Evolutionary conservation across 2,797 vertebrate genomes (phyloP), one percentile per base, ranked within the genome.

Genomic region (Myiothlypis chrysogaster): DNA sequence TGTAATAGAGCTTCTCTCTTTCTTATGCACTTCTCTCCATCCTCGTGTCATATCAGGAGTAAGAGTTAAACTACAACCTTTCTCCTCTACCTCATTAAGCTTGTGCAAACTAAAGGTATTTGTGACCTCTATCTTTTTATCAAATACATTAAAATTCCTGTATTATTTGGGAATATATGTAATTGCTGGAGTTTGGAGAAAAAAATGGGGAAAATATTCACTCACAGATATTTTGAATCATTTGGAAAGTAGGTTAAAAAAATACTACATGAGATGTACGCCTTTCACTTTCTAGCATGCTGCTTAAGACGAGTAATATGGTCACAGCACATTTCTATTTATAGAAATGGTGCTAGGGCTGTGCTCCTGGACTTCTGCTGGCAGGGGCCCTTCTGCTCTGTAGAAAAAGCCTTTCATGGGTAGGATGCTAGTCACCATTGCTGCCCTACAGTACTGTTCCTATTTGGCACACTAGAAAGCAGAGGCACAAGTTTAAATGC

Each of bases 191-290:
- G 7, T 53, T 20, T 27, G 32, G 23, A 64, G 43, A 47, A 65
- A 61, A 64, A 65, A 28, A 6, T 0, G 10, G 64, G 22, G 8
- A 68, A 93, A 79, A 71, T 28, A 66, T 0, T 3, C 18, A 57
- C 25, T 75, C 19, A 9, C 2, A 34, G 14, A 64, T 83, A 35
- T 41, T 89, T 55, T 0, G 0, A 61, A 73, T 30, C 11, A 41
- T 81, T 34, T 16, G 32, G 55, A 76, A 96, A 83, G 43, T 52
- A 59, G 55, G 63, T 72, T 91, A 75, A 80, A 90, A 90, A 94
- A 83, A 32, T 59, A 81, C 37, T 52, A 61, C 13, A 8, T 55
- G 37, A 72, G 69, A 69, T 37, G 8, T 19, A 81, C 47, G 79
- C 22, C 60, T 84, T 95, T 90, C 56, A 41, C n/a, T 78, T 87